A percentile compares a stretch with the other conserved stretches of the same genome.
Conservation (phyloP, 2,888 invertebrate genomes). For the Callyntrura guangdongensis region DNA sequence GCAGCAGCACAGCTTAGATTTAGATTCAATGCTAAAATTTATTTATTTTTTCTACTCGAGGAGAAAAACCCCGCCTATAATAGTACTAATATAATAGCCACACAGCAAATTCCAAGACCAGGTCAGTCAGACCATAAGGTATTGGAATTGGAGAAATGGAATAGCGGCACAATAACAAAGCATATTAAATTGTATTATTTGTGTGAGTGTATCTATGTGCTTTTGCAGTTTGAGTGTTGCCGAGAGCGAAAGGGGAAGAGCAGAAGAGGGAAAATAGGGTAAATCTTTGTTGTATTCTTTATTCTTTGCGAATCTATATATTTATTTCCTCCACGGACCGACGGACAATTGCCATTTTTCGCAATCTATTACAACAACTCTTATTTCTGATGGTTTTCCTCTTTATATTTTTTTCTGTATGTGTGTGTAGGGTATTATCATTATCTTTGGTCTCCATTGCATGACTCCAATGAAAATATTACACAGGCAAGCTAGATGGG, state of each 20-base stretch:
- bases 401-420: not conserved
- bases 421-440: not conserved
- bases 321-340: constrained; percentile 14
- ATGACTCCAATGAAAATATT: not conserved
- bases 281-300: not conserved
- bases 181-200: constrained; percentile 23
- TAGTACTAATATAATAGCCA: not conserved
- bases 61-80: not conserved
- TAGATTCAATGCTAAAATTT: not conserved
- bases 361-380: not conserved
- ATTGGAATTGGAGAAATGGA: not conserved
- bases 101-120: no score
- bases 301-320: not conserved
- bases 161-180: not conserved
- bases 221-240: not conserved
- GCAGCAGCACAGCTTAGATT: not conserved
- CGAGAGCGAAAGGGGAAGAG: not conserved
- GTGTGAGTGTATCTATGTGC: not conserved
- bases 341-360: constrained; percentile 50
- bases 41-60: not conserved
- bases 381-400: not conserved
- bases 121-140: not conserved
- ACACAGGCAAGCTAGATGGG: not conserved
- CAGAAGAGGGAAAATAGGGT: not conserved
- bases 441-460: constrained; percentile 10